Evolutionary conservation across 2,113 vertebrate species (phyloP).

Genomic region (Ciconia stormi): DNA sequence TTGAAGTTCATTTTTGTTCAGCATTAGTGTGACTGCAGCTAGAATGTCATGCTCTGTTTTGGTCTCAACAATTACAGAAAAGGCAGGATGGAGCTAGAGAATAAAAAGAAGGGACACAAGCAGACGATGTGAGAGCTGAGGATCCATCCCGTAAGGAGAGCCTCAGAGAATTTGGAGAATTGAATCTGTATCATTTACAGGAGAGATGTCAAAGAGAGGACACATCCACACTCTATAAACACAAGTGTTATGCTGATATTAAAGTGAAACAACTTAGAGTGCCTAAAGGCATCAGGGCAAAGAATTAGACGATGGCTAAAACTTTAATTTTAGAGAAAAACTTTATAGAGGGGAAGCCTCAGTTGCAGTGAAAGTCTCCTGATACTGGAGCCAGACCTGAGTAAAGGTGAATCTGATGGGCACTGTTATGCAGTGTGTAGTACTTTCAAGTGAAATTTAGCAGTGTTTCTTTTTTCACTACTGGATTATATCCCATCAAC

Average conservation of each 20-base stretch:
- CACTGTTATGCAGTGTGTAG: not conserved
- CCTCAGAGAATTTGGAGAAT: not conserved
- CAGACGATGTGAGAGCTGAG: not conserved
- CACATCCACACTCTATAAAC: not conserved
- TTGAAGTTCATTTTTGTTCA: conserved; percentile 18
- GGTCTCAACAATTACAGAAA: not conserved
- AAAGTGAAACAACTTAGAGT: not conserved
- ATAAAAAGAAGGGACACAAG: not conserved
- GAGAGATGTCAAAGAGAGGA: not conserved
- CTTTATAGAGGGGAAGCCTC: not conserved
- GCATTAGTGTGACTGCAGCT: not conserved
- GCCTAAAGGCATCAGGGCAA: not conserved
- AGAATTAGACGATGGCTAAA: not conserved
- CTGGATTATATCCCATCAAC: not conserved
- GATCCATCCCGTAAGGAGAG: not conserved
- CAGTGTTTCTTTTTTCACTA: conserved; percentile 27
- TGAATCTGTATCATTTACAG: not conserved
- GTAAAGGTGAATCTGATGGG: not conserved
- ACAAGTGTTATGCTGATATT: not conserved
- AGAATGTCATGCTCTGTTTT: not conserved
- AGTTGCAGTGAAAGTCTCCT: not conserved
- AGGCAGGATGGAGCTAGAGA: not conserved
- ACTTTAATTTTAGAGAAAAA: not conserved
- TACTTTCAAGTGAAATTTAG: conserved; percentile 49
- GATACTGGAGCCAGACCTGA: not conserved